A percentile compares a stretch with the other conserved stretches of the same genome.
These are phyloP conservation scores for Drosophila aldrichi DNA, from an alignment of 2,888 invertebrate species.

Conservation along the genomic window DNA sequence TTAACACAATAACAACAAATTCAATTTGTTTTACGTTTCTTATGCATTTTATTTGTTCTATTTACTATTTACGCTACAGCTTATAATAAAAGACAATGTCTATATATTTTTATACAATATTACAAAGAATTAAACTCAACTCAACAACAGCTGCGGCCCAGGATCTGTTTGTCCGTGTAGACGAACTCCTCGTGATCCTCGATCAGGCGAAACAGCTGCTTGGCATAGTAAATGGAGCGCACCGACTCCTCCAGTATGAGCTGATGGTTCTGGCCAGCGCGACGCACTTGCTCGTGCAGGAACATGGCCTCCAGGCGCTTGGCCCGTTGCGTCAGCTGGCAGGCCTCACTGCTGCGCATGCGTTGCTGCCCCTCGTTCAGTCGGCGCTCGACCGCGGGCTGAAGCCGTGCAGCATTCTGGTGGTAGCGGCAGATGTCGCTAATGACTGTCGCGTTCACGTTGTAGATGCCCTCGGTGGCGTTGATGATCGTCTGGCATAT, in stretches of 20 bases:
- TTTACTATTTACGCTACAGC: constrained; percentile 15
- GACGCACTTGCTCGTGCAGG: constrained; percentile 65
- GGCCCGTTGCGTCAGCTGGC: constrained; percentile 66
- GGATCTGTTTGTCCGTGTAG: constrained; percentile 37
- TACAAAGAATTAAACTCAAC: not conserved
- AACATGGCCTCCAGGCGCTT: constrained; percentile 68
- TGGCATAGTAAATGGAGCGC: constrained; percentile 74
- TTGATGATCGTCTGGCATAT: constrained; percentile 29
- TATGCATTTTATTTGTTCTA: constrained; percentile 25
- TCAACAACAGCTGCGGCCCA: constrained; percentile 3
- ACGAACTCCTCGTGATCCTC: constrained; percentile 58
- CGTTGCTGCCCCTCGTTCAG: constrained; percentile 25
- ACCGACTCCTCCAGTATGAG: constrained; percentile 70
- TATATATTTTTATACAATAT: constrained; percentile 13
- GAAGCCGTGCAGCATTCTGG: constrained; percentile 48
- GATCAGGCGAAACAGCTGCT: constrained; percentile 65
- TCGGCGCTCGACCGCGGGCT: constrained; percentile 43
- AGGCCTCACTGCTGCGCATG: constrained; percentile 55
- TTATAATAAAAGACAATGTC: constrained; percentile 14
- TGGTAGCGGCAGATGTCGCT: constrained; percentile 66
- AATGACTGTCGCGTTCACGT: constrained; percentile 50
- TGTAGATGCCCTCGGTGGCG: constrained; percentile 49
- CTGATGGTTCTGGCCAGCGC: constrained; percentile 54
- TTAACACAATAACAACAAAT: constrained; percentile 1
- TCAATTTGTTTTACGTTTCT: not conserved